These are phyloP conservation scores for Chirona hameri DNA, from an alignment of 2,888 invertebrate species.

Conservation along the genomic window DNA sequence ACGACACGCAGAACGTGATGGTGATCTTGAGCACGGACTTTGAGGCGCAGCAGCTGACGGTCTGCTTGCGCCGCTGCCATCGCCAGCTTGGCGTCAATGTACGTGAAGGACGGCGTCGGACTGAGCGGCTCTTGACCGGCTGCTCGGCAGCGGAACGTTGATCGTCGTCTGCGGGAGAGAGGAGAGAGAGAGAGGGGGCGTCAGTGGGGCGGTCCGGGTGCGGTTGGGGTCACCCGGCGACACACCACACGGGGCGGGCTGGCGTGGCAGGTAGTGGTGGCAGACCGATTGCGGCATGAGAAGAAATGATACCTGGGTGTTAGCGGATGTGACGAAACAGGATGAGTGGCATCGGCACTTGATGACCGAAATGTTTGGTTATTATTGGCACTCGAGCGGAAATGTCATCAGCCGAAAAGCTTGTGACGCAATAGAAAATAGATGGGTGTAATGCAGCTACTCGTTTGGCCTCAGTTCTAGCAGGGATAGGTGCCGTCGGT, in stretches of 20 bases:
- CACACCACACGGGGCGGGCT: no score
- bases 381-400: no score
- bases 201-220: background rate
- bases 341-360: no score
- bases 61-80: conserved; percentile 69
- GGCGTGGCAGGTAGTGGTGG: no score
- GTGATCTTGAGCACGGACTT: conserved; percentile 48
- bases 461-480: background rate
- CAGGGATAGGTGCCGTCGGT: no score
- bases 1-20: conserved; percentile 74
- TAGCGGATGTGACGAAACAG: no score
- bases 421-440: no score
- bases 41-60: conserved; percentile 75
- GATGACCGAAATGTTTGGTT: no score
- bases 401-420: no score
- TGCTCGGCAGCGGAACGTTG: background rate
- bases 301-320: no score
- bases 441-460: no score
- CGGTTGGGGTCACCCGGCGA: background rate
- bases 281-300: no score
- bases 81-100: conserved; percentile 62
- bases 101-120: conserved; percentile 82
- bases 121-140: conserved; percentile 58
- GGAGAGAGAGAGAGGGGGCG: background rate
- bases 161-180: background rate